Evolutionary conservation across 2,888 invertebrate genomes (phyloP).

Genomic region (Odontomyia ornata): DNA sequence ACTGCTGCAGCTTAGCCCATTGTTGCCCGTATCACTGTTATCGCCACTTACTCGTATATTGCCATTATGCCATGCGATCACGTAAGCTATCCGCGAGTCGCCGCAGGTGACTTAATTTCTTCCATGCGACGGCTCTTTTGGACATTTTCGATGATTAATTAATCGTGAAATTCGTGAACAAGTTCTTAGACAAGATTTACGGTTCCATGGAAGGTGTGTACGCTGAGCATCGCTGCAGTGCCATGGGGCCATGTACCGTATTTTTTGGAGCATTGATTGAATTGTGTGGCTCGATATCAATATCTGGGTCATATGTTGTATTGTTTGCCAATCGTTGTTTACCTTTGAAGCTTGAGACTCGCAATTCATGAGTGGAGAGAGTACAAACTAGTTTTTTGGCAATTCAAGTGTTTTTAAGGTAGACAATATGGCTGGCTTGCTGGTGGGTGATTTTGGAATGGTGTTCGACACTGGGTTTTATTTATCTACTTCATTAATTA

Average conservation of each 20-base stretch:
- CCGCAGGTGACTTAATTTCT: slow-evolving; percentile 39
- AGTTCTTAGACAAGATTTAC: neutral
- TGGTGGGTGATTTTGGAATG: too few species aligned
- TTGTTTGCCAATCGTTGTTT: neutral
- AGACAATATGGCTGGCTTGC: too few species aligned
- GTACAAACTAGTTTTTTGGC: too few species aligned
- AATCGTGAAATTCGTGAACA: slow-evolving; percentile 17
- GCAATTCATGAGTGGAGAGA: too few species aligned
- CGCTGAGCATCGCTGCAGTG: neutral
- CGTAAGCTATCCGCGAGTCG: slow-evolving; percentile 7
- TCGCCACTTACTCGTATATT: slow-evolving; percentile 16
- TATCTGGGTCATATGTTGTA: slow-evolving; percentile 21
- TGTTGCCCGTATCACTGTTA: neutral
- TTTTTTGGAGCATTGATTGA: slow-evolving; percentile 22
- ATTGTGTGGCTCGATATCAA: neutral
- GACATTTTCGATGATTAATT: slow-evolving; percentile 38
- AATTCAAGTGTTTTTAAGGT: too few species aligned
- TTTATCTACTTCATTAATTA: too few species aligned
- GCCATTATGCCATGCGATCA: slow-evolving; percentile 35
- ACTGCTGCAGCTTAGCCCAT: neutral
- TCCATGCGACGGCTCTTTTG: slow-evolving; percentile 10
- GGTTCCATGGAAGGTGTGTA: neutral
- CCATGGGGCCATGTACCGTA: neutral
- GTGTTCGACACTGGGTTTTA: too few species aligned
- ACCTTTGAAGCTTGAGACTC: neutral